Evolutionary conservation across 2,797 vertebrate species (phyloP), one percentile per base, ranked within the genome.

Genomic region (Hemibagrus guttatus): DNA sequence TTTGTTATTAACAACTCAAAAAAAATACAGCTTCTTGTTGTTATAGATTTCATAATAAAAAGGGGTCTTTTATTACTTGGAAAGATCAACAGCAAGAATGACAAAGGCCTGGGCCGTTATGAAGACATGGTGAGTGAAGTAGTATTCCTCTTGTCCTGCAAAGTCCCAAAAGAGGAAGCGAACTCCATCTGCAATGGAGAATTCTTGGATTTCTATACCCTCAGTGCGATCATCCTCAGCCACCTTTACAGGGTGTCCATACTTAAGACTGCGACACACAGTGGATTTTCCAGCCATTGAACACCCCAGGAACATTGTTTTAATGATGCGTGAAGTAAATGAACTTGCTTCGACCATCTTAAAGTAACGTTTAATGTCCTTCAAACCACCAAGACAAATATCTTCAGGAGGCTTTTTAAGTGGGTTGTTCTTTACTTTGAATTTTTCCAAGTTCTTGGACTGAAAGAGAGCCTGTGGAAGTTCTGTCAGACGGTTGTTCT

Each of bases 121-220:
- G 92, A 96, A 96, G 71, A 96, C 92, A 0, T 96, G 95, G 85
- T 96, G 96, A 1, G 95, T 96, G 86, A 95, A 63, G 87, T 95
- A 96, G 88, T 96, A 96, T 84, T 96, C 95, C 86, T 95, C 89
- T 72, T 96, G 96, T 46, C 95, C 96, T 0, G 95, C 95, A 23
- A 96, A 96, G 86, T 96, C 95, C 96, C 96, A 96, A 90, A 95
- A 94, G 17, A 95, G 92, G 89, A 96, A 95, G 0, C 89, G 91
- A 85, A 96, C 91, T n/a, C 93, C 94, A 69, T 94, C 21, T 0
- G 90, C 87, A 4, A 42, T 90, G 26, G 12, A 4, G 84, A 95
- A 93, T 83, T 95, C 87, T 0, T 91, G 95, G 89, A 96, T 96
- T 81, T 96, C 95, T 52, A 95, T 96, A 5, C 95, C 95, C 42